Base-by-base conservation (phyloP, 2,113 vertebrate species). In the Hypanus sabinus region DNA sequence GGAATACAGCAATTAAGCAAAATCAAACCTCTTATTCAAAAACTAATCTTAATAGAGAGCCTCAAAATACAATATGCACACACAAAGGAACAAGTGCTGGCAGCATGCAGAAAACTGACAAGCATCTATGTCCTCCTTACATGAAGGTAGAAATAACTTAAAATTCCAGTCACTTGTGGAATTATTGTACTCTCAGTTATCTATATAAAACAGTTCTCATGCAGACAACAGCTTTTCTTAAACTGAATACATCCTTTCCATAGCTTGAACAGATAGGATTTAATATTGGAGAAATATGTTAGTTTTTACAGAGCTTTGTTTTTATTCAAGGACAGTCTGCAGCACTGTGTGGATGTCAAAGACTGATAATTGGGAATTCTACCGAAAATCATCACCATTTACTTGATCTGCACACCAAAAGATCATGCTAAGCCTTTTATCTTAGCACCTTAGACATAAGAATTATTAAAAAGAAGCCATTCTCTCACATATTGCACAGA, bases 201-300 rank as follows among this genome's bases (percentile, higher is more conserved):
- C 91, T 93, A 55, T 46, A 75, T 73, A 75, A 70, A 93, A 93
- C 91, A 93, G 91, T 71, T 71, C 91, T 75, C 91, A 93, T 27
- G 73, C 68, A 93, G 36, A 93, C 70, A 93, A 92, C 9, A 55
- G 91, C 22, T 93, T 55, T 93, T 75, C 91, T 73, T 11, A 46
- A 2, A 73, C 22, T 93, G 70, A 93, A 93, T 46, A 93, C 90
- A 75, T 73, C 73, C 65, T 75, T 73, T 75, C 71, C 70, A 93
- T 38, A 93, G 68, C 12, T 75, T 93, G 68, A 18, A 71, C 70
- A 73, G 70, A 93, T 75, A 55, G 70, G 70, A 93, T 75, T 73
- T 73, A 93, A 93, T 93, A 93, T 46, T 73, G 20, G 70, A 5
- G n/a, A 73, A 24, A 55, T 36, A 55, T 33, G 3, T 73, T 11